phyloP scores from a whole-genome alignment of 2,113 vertebrate species.

The Tichodroma muraria region DNA sequence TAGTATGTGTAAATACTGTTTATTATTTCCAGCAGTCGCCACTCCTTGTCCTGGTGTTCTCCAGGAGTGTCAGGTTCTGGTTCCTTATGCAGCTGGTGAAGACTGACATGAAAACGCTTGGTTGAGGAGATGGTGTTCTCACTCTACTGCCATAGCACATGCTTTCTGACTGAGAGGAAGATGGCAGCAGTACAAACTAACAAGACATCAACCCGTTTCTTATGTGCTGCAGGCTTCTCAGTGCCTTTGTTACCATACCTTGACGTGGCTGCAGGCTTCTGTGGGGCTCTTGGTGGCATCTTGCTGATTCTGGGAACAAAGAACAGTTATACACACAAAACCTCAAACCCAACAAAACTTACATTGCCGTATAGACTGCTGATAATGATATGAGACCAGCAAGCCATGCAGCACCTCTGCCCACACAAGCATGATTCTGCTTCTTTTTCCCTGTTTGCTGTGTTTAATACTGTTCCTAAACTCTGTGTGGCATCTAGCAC shows the following conservation, averaged over 20 bases:
- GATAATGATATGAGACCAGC: background rate
- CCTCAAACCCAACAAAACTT: background rate
- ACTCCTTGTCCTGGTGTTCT: background rate
- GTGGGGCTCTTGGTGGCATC: background rate
- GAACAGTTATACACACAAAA: background rate
- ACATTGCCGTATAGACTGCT: background rate
- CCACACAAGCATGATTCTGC: background rate
- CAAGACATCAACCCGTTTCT: background rate
- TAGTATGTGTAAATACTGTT: background rate
- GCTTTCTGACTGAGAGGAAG: background rate
- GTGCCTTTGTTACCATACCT: background rate
- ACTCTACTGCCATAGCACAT: background rate
- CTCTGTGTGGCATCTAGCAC: background rate
- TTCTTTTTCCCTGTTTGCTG: background rate
- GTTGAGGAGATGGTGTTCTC: background rate
- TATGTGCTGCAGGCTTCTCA: background rate
- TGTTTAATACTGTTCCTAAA: background rate
- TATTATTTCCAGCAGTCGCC: background rate
- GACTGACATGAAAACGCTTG: background rate
- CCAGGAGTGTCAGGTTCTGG: background rate
- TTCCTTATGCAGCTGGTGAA: background rate
- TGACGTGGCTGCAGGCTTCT: background rate
- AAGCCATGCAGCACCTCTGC: background rate
- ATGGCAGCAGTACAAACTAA: background rate
- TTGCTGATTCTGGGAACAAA: background rate